A percentile compares a stretch with the other conserved stretches of the same genome.
Conservation (phyloP, 2,797 vertebrate genomes). For the Crocodylus rhombifer region DNA sequence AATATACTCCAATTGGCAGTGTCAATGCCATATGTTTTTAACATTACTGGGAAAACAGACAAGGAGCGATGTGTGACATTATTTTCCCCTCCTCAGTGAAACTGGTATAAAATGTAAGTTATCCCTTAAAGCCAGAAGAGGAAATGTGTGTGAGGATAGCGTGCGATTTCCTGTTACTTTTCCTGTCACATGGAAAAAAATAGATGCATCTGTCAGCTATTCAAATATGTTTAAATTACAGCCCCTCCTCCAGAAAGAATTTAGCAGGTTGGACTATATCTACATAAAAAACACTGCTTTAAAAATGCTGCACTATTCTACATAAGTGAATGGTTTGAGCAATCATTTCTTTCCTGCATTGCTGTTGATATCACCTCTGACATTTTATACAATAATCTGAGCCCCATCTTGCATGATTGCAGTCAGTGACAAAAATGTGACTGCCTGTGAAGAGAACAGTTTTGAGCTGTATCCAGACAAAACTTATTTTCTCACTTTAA, state of each 20-base stretch:
- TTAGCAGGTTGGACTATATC: neutral
- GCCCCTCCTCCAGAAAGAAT: neutral
- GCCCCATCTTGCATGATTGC: neutral
- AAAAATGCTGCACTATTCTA: neutral
- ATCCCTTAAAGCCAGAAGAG: neutral
- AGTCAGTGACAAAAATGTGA: constrained; percentile 8
- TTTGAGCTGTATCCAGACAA: neutral
- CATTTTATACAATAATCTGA: neutral
- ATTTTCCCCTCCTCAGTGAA: neutral
- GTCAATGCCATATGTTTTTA: constrained; percentile 57
- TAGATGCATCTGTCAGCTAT: no score
- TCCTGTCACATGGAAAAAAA: neutral
- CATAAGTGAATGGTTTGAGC: neutral
- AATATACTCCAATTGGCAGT: constrained; percentile 37
- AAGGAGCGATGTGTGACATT: neutral
- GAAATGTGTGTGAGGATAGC: neutral
- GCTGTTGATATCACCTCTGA: fast-evolving
- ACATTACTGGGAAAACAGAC: constrained; percentile 35
- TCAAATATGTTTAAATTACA: neutral
- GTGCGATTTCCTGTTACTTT: neutral
- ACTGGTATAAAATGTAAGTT: neutral
- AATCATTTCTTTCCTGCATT: neutral
- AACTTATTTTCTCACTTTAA: neutral
- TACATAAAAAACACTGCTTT: neutral
- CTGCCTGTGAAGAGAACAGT: neutral